phyloP scores from a whole-genome alignment of 1,140 invertebrate genomes.

The Hypsibius dujardini region DNA sequence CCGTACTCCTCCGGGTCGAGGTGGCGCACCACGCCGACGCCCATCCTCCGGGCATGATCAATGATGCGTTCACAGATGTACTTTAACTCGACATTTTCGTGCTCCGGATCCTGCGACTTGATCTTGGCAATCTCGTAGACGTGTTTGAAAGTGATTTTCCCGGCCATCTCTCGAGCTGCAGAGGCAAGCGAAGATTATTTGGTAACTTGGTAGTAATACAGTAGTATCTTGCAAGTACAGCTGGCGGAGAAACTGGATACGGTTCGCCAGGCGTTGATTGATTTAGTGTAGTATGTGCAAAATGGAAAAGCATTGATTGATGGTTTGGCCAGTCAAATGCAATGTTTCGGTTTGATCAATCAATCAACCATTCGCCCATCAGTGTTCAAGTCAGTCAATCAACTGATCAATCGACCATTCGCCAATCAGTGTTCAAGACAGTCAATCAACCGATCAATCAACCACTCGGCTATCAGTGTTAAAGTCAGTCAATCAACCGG shows the following conservation, averaged over 20 bases:
- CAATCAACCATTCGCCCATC: too few relatives aligned
- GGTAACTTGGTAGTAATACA: slow-evolving; percentile 25
- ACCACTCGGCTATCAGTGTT: too few relatives aligned
- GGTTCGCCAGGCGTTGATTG: too few relatives aligned
- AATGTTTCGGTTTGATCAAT: too few relatives aligned
- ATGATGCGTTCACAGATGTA: slow-evolving; percentile 62
- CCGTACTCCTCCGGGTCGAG: slow-evolving; percentile 63
- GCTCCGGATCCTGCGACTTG: slow-evolving; percentile 63
- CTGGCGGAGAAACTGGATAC: not conserved
- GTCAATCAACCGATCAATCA: too few relatives aligned
- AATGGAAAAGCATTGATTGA: too few relatives aligned
- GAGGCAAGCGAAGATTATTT: not conserved
- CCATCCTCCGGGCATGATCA: slow-evolving; percentile 30
- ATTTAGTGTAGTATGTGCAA: too few relatives aligned
- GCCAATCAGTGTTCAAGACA: too few relatives aligned
- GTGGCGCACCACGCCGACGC: slow-evolving; percentile 47
- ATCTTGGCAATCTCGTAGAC: slow-evolving; percentile 95
- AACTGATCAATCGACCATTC: too few relatives aligned
- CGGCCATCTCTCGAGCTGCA: slow-evolving; percentile 54
- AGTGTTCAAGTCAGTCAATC: too few relatives aligned
- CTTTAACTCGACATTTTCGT: slow-evolving; percentile 47
- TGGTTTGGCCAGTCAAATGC: too few relatives aligned
- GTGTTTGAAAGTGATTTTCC: slow-evolving; percentile 84
- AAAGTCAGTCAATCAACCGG: too few relatives aligned
- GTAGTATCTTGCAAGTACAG: slow-evolving; percentile 22